Percentiles rank a stretch among this genome's conserved stretches.
Evolutionary conservation across 2,113 vertebrate genomes (phyloP).

Genomic region (Pagrus major): DNA sequence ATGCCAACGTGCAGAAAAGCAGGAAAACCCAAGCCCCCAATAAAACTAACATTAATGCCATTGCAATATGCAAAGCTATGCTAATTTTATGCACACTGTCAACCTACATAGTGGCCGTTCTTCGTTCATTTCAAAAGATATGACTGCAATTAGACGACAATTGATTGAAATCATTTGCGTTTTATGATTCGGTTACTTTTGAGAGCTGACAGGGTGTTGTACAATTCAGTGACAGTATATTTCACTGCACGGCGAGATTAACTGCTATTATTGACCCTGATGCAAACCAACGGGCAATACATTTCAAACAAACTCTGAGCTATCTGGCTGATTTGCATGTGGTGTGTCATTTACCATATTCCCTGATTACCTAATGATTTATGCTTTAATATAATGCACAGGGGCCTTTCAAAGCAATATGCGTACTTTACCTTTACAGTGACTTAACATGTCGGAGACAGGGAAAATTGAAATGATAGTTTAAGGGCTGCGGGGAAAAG

Average conservation of each 20-base stretch:
- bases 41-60: slow-evolving; percentile 75
- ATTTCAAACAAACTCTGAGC: slow-evolving; percentile 77
- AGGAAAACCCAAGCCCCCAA: slow-evolving; percentile 51
- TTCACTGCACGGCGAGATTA: slow-evolving; percentile 68
- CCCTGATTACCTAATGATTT: slow-evolving; percentile 82
- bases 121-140: slow-evolving; percentile 70
- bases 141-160: slow-evolving; percentile 78
- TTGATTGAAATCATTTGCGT: slow-evolving; percentile 81
- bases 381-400: slow-evolving; percentile 77
- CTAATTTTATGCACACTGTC: slow-evolving; percentile 81
- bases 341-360: slow-evolving; percentile 79
- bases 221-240: slow-evolving; percentile 72
- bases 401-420: slow-evolving; percentile 63
- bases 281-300: slow-evolving; percentile 67
- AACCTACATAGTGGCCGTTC: slow-evolving; percentile 71
- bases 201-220: slow-evolving; percentile 67
- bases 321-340: slow-evolving; percentile 74
- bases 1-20: slow-evolving; percentile 23
- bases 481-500: slow-evolving; percentile 73
- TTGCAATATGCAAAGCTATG: slow-evolving; percentile 78
- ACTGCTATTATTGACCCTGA: slow-evolving; percentile 78
- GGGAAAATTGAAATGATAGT: slow-evolving; percentile 75
- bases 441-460: slow-evolving; percentile 75
- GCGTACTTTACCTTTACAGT: slow-evolving; percentile 62
- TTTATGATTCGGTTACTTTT: slow-evolving; percentile 78